A percentile compares a stretch with the other conserved stretches of the same genome.
Evolutionary conservation across 2,113 vertebrate genomes (phyloP).

Genomic region (Uria aalge): DNA sequence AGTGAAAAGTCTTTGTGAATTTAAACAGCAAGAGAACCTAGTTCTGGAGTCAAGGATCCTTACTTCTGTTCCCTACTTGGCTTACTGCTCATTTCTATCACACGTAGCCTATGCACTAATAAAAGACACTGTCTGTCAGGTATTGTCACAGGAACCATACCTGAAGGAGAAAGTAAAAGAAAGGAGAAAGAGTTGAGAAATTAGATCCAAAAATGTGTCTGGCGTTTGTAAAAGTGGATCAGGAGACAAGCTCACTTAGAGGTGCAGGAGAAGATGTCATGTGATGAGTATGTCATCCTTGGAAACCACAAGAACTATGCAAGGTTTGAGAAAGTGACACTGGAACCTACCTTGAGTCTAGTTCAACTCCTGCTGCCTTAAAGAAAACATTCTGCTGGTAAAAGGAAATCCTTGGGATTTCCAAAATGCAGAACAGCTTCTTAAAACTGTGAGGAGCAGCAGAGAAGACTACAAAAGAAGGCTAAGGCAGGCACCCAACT

Average conservation of each 20-base stretch:
- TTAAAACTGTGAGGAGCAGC: not conserved
- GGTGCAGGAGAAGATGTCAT: not conserved
- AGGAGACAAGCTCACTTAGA: not conserved
- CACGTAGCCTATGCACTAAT: not conserved
- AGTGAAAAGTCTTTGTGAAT: not conserved
- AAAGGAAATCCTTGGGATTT: not conserved
- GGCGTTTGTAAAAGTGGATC: not conserved
- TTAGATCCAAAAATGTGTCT: not conserved
- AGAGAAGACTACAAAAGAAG: not conserved
- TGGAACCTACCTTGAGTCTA: not conserved
- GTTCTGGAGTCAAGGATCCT: not conserved
- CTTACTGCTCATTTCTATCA: not conserved
- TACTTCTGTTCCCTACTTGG: not conserved
- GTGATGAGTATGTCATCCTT: not conserved
- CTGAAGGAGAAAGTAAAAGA: not conserved
- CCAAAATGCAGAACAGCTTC: not conserved
- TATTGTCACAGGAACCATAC: not conserved
- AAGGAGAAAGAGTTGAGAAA: not conserved
- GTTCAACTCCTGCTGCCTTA: not conserved
- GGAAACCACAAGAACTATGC: not conserved
- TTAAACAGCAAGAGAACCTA: not conserved
- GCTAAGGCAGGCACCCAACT: not conserved
- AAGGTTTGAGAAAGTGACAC: not conserved
- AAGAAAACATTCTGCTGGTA: not conserved
- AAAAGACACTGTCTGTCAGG: not conserved